These are phyloP conservation scores for Fissipunctia ypsillon DNA, from an alignment of 2,888 invertebrate genomes.

Conservation along the genomic window DNA sequence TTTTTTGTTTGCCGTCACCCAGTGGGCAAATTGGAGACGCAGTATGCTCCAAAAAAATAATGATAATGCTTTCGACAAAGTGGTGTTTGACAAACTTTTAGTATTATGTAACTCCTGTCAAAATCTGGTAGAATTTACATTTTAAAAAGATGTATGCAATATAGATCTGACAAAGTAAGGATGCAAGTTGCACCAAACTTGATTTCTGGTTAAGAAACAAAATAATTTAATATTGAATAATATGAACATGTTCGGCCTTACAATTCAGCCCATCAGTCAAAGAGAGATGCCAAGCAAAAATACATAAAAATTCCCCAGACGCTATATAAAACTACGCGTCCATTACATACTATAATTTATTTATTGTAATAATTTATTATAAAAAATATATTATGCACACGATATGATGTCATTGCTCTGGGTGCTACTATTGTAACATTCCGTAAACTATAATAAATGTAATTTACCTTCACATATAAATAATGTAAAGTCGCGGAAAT, in stretches of 20 bases:
- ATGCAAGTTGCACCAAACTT: not conserved
- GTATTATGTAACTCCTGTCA: not conserved
- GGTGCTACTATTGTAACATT: not conserved
- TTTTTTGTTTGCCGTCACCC: not conserved
- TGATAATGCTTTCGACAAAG: not conserved
- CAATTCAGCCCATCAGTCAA: not conserved
- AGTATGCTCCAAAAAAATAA: too few species aligned
- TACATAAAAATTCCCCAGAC: constrained; percentile 17
- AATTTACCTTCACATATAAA: not conserved
- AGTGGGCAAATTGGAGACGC: accelerated
- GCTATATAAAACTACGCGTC: not conserved
- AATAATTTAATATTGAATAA: not conserved
- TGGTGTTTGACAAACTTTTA: not conserved
- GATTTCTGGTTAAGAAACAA: not conserved
- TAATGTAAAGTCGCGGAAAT: not conserved
- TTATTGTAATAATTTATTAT: constrained; percentile 37
- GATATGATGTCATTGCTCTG: constrained; percentile 52
- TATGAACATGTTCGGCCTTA: not conserved
- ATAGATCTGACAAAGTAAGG: not conserved
- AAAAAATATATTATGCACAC: constrained; percentile 28
- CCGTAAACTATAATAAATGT: too few species aligned
- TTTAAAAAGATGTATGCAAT: too few species aligned
- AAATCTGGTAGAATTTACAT: not conserved
- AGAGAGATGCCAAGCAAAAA: constrained; percentile 15
- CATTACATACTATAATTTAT: constrained; percentile 2